phyloP scores from a whole-genome alignment of 2,797 vertebrate genomes.

The Thalassophryne amazonica region DNA sequence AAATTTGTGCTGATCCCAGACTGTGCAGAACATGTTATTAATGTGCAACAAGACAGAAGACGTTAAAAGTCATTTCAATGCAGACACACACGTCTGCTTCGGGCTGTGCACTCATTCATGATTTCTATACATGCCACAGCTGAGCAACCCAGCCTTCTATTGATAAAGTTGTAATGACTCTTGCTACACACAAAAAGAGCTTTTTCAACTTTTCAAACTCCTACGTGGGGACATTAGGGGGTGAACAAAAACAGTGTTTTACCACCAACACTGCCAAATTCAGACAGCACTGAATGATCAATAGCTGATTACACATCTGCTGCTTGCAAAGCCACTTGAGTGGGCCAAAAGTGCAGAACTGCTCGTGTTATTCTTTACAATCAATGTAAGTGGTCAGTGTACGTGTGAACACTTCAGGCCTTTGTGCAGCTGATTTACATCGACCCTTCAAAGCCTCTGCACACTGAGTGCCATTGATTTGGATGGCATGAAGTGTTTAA shows the following conservation, averaged over 20 bases:
- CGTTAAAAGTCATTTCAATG: background rate
- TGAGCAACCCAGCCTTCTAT: too few species aligned
- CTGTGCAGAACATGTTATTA: constrained; percentile 3
- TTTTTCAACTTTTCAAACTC: too few species aligned
- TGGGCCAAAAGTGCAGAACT: constrained; percentile 61
- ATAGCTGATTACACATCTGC: constrained; percentile 50
- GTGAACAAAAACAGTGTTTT: background rate
- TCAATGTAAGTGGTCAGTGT: constrained; percentile 56
- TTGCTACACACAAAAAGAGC: too few species aligned
- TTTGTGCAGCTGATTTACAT: constrained; percentile 59
- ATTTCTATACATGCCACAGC: constrained; percentile 61
- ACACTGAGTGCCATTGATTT: constrained; percentile 63
- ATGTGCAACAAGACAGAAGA: background rate
- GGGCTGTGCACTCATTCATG: constrained; percentile 56
- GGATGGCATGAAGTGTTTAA: constrained; percentile 56
- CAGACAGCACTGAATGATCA: constrained; percentile 49
- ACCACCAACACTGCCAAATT: constrained; percentile 31
- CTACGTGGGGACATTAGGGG: background rate
- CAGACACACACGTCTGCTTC: constrained; percentile 9
- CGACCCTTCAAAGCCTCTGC: constrained; percentile 59
- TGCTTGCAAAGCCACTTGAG: constrained; percentile 49
- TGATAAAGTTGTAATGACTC: too few species aligned
- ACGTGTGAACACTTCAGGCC: constrained; percentile 52
- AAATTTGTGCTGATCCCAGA: background rate
- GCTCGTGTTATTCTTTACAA: constrained; percentile 45